Evolutionary conservation across 2,888 invertebrate species (phyloP), one percentile per base, ranked within the genome.

Genomic region (Sthenelais limicola): DNA sequence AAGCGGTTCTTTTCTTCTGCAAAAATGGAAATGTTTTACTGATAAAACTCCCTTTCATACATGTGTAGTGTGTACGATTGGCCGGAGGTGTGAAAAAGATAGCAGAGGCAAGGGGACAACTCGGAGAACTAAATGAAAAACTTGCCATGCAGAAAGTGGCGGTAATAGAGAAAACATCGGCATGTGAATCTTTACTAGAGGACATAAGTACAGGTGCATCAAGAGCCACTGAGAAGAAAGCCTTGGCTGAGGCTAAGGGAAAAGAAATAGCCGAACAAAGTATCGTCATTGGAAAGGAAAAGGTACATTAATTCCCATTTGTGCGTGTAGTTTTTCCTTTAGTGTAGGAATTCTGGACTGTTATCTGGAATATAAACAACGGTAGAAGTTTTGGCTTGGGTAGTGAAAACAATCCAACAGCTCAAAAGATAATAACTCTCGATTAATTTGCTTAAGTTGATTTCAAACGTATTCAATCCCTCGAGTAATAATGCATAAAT

Each of bases 251-350:
- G 0, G 90, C 92, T 51, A 95, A 95, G 82, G 93, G 94, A 4
- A 90, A 89, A 4, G 94, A 95, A 88, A 94, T 96, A 71, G 94
- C 93, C 78, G 92, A 92, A 74, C 93, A 95, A 84, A 93, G 92
- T 77, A 91, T 91, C 78, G 91, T 94, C 30, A 96, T 96, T 78
- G 90, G 91, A 1, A 91, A 91, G n/a, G 96, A 97, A 86, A 94
- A 95, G 86, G 91, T 91, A 26, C 7, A 32, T 9, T 21, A 52
- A 52, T 9, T 21, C n/a, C n/a, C n/a, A n/a, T n/a, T n/a, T n/a
- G n/a, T n/a, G n/a, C n/a, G n/a, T n/a, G n/a, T n/a, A n/a, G n/a
- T n/a, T n/a, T n/a, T n/a, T n/a, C n/a, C n/a, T n/a, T n/a, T n/a
- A n/a, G n/a, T n/a, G n/a, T n/a, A n/a, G n/a, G n/a, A n/a, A n/a